Percentiles rank a stretch among this genome's conserved stretches.
Evolutionary conservation across 2,797 vertebrate genomes (phyloP).

Genomic region (Crenichthys baileyi): DNA sequence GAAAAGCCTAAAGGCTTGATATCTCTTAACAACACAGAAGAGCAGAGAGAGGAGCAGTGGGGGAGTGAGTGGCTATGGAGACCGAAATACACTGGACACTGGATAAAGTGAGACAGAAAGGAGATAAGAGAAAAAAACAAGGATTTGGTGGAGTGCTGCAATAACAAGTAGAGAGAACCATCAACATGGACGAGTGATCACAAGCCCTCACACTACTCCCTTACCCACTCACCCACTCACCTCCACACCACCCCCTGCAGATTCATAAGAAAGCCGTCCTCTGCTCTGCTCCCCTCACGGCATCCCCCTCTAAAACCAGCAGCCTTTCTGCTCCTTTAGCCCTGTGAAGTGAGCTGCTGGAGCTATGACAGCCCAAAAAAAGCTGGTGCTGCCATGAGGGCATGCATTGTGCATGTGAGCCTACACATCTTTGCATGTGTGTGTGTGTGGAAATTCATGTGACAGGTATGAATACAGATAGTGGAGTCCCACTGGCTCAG

Average conservation of each 20-base stretch:
- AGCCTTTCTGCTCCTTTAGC: slow-evolving; percentile 61
- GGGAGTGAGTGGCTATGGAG: neutral
- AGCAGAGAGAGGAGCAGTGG: neutral
- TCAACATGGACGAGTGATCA: slow-evolving; percentile 58
- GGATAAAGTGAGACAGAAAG: slow-evolving; percentile 35
- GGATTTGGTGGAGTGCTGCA: slow-evolving; percentile 22
- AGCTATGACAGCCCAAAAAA: slow-evolving; percentile 49
- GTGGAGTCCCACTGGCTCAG: slow-evolving; percentile 50
- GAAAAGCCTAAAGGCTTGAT: slow-evolving; percentile 57
- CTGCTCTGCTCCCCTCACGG: slow-evolving; percentile 47
- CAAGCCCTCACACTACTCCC: slow-evolving; percentile 29
- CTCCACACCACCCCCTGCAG: slow-evolving; percentile 23
- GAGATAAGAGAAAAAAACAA: slow-evolving; percentile 44
- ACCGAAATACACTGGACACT: slow-evolving; percentile 21
- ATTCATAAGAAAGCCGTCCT: slow-evolving; percentile 61
- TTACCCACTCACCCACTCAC: neutral
- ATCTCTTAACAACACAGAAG: slow-evolving; percentile 36
- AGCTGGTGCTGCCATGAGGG: slow-evolving; percentile 12
- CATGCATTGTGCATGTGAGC: slow-evolving; percentile 1
- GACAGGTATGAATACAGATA: slow-evolving; percentile 53
- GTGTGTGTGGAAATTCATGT: slow-evolving; percentile 31
- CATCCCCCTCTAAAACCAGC: slow-evolving; percentile 61
- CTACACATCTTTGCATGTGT: neutral
- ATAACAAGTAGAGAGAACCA: slow-evolving; percentile 43
- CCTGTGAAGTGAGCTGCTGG: slow-evolving; percentile 52